Base-by-base conservation (phyloP, 2,888 invertebrate genomes). In the Cerceris ruficornis region DNA sequence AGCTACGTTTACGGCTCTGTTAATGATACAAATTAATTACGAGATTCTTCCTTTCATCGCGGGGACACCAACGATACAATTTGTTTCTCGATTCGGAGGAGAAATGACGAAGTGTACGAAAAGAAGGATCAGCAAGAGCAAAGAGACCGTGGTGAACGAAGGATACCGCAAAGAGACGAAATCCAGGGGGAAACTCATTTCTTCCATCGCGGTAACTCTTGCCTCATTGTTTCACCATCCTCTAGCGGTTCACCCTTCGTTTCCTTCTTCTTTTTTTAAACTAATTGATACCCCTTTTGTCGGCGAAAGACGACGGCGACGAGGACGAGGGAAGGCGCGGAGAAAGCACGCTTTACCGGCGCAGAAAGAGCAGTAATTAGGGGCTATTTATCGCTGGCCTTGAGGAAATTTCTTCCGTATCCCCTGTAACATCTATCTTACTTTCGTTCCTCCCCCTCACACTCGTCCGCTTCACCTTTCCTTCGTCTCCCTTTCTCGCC, bases 331-430 rank as follows among this genome's bases (percentile, higher is more conserved):
- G 41, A 14, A 58, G 9, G 52, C 41, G 9, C 57, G 52, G 49
- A 64, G 15, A 50, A 59, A 54, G 58, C 73, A 57, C 50, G 73
- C 55, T 73, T 75, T 61, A 46, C 55, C 73, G 28, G 62, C 69
- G 57, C 77, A 73, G 78, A 85, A 81, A 81, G 82, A 71, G 72
- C 75, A 50, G 77, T 85, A 86, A 86, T 86, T 86, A 86, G 80
- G 75, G 71, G 77, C 80, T 85, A 86, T 86, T 86, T 86, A 86
- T 86, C 80, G 83, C 43, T 82, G 80, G 82, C 82, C 86, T 84
- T 79, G 84, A 82, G 78, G 82, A 86, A 82, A 80, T 86, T 85
- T 86, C 85, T 86, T 77, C 78, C 70, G 72, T 67, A 80, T 79
- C 80, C 78, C 64, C 62, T 60, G 77, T 69, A 82, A 82, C 85